A percentile compares a stretch with the other conserved stretches of the same genome.
Conservation (phyloP, 2,797 vertebrate species). For the Anomalospiza imberbis region DNA sequence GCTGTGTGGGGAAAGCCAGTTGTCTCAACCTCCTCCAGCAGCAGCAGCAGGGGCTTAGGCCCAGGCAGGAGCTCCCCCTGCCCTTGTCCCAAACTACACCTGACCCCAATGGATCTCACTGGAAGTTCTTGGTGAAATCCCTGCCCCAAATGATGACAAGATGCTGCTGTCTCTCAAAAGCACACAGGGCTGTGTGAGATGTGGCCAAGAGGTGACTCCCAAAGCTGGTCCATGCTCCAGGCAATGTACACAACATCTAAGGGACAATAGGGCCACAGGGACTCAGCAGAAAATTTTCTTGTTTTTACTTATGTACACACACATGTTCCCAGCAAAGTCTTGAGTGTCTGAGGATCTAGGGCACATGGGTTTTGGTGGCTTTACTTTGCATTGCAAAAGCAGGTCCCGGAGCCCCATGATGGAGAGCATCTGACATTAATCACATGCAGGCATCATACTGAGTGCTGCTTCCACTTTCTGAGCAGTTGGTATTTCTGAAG, state of each 20-base stretch:
- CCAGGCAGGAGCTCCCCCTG: neutral
- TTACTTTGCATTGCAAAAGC: neutral
- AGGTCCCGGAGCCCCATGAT: neutral
- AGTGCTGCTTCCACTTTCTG: neutral
- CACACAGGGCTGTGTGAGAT: rapidly evolving
- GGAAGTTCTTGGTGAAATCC: neutral
- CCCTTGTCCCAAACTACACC: neutral
- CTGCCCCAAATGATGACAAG: neutral
- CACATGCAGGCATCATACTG: neutral
- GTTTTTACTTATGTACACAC: neutral
- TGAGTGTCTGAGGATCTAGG: neutral
- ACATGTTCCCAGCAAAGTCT: neutral
- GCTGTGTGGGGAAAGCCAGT: neutral
- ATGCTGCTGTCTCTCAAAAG: neutral
- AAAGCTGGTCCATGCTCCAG: neutral
- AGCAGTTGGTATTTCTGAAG: neutral
- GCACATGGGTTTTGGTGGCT: rapidly evolving
- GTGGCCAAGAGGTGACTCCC: neutral
- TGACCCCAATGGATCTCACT: neutral
- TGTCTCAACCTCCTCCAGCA: neutral
- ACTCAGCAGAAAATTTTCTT: neutral
- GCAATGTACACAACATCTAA: neutral
- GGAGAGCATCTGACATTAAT: neutral
- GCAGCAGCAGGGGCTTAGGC: neutral
- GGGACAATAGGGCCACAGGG: neutral